These are phyloP conservation scores for Cataglyphis albicans DNA, from an alignment of 2,888 invertebrate species.

Conservation along the genomic window DNA sequence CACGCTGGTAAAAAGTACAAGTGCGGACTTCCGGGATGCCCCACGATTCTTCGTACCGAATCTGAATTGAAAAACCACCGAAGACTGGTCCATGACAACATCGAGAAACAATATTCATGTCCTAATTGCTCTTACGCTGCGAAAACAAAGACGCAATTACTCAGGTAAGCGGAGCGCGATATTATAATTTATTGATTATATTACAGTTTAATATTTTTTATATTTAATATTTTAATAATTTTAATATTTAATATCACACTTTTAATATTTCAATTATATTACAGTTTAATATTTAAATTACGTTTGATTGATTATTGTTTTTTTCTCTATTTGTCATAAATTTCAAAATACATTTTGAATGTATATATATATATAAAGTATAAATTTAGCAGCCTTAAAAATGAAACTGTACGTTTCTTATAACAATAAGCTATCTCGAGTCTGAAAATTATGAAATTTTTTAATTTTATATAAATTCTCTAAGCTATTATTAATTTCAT, in stretches of 20 bases:
- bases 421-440: neutral
- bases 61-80: conserved; percentile 88
- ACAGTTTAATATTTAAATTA: neutral
- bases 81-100: conserved; percentile 87
- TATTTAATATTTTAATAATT: too few species aligned
- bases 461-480: conserved; percentile 1
- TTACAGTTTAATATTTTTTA: neutral
- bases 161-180: conserved; percentile 85
- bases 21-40: conserved; percentile 88
- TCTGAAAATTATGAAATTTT: neutral
- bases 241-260: too few species aligned
- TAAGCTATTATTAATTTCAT: neutral
- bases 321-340: neutral
- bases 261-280: neutral
- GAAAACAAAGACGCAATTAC: conserved; percentile 85
- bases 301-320: neutral
- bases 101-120: conserved; percentile 88
- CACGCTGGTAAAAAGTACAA: conserved; percentile 88
- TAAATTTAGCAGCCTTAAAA: neutral
- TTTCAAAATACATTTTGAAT: neutral
- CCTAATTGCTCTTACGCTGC: conserved; percentile 85
- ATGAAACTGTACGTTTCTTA: neutral
- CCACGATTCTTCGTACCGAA: conserved; percentile 87
- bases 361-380: neutral
- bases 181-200: neutral